These are phyloP conservation scores for Anoplius nigerrimus DNA, from an alignment of 2,888 invertebrate species.

Conservation along the genomic window DNA sequence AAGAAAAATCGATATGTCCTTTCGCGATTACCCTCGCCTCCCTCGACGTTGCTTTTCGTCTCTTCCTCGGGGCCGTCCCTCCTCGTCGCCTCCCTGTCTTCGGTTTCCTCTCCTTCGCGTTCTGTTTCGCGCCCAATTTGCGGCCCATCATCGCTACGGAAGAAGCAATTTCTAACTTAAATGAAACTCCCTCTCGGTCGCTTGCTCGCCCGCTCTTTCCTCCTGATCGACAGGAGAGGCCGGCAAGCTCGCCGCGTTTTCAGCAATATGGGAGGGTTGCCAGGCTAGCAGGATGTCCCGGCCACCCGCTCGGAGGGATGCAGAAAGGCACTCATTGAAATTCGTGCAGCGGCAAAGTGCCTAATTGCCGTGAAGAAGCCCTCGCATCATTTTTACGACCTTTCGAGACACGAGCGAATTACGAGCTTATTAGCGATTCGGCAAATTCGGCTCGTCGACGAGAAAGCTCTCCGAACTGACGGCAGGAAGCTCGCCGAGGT, in stretches of 20 bases:
- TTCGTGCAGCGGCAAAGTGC: too few relatives aligned
- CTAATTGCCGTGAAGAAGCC: too few relatives aligned
- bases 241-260: constrained; percentile 30
- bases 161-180: constrained; percentile 76
- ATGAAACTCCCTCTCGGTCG: constrained; percentile 70
- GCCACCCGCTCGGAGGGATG: too few relatives aligned
- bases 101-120: constrained; percentile 59
- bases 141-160: constrained; percentile 75
- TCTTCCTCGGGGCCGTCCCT: neutral
- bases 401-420: too few relatives aligned
- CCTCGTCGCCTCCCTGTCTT: constrained; percentile 16
- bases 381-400: too few relatives aligned
- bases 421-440: too few relatives aligned
- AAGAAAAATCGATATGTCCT: constrained; percentile 54
- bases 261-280: neutral
- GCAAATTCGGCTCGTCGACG: too few relatives aligned
- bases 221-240: constrained; percentile 51
- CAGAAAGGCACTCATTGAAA: too few relatives aligned
- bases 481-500: too few relatives aligned
- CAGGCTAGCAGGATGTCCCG: neutral
- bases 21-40: constrained; percentile 28
- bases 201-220: constrained; percentile 18
- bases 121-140: constrained; percentile 75
- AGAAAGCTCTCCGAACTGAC: too few relatives aligned
- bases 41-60: neutral